Evolutionary conservation across 2,888 invertebrate species (phyloP).

Genomic region (Podabrus alpinus): DNA sequence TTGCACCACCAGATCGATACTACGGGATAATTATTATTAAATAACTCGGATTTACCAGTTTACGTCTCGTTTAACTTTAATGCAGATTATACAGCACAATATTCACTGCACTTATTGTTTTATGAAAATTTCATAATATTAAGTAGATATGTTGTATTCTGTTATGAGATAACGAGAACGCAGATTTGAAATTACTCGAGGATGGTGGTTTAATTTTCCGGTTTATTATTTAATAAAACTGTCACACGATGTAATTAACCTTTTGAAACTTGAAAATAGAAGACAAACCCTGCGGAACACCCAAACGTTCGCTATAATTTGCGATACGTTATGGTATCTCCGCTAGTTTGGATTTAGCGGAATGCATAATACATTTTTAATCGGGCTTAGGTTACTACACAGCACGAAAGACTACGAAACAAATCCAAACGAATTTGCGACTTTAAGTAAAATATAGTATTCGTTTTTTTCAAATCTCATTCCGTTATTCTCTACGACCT

Average conservation of each 20-base stretch:
- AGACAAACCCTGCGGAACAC: neutral
- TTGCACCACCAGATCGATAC: neutral
- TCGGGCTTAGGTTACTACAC: neutral
- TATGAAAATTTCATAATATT: neutral
- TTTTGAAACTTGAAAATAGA: neutral
- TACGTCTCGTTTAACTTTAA: neutral
- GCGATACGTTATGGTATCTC: neutral
- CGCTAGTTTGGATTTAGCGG: neutral
- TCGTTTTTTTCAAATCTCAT: neutral
- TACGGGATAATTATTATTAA: neutral
- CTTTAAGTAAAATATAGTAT: neutral
- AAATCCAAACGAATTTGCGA: neutral
- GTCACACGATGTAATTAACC: neutral
- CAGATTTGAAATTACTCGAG: neutral
- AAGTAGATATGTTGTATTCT: neutral
- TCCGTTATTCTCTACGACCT: neutral
- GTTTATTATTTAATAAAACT: neutral
- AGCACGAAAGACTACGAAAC: neutral
- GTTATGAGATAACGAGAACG: neutral
- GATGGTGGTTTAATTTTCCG: neutral
- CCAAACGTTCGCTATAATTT: neutral
- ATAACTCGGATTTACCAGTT: neutral
- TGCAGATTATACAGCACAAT: neutral
- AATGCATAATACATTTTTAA: neutral
- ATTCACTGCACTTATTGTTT: neutral